Conservation (phyloP, 2,113 vertebrate genomes). For the Pomatostomus ruficeps region DNA sequence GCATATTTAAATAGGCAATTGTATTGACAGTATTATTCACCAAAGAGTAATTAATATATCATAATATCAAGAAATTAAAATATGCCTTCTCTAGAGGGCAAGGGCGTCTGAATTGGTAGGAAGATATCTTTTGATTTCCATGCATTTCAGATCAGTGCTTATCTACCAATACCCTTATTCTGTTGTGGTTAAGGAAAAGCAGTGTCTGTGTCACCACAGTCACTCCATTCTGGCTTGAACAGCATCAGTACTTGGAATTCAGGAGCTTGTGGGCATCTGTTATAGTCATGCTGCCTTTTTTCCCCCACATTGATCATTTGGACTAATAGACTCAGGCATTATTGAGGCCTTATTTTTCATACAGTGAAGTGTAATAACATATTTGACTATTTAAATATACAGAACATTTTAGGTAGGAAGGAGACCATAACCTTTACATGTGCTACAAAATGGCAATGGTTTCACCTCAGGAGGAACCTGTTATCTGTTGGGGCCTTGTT, state of each 20-base stretch:
- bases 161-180: neutral
- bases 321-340: neutral
- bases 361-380: neutral
- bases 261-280: neutral
- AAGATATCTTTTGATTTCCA: neutral
- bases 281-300: neutral
- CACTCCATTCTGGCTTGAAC: neutral
- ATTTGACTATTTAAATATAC: neutral
- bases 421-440: neutral
- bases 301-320: neutral
- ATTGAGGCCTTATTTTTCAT: neutral
- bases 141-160: neutral
- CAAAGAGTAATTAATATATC: neutral
- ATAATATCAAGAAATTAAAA: neutral
- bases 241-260: neutral
- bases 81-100: neutral
- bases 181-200: neutral
- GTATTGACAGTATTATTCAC: neutral
- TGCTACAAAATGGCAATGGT: neutral
- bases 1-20: neutral
- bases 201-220: neutral
- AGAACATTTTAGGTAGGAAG: neutral
- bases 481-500: neutral
- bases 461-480: neutral
- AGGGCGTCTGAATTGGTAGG: neutral